Evolutionary conservation across 2,888 invertebrate species (phyloP), one percentile per base, ranked within the genome.

Genomic region (Palloptera scutellata): DNA sequence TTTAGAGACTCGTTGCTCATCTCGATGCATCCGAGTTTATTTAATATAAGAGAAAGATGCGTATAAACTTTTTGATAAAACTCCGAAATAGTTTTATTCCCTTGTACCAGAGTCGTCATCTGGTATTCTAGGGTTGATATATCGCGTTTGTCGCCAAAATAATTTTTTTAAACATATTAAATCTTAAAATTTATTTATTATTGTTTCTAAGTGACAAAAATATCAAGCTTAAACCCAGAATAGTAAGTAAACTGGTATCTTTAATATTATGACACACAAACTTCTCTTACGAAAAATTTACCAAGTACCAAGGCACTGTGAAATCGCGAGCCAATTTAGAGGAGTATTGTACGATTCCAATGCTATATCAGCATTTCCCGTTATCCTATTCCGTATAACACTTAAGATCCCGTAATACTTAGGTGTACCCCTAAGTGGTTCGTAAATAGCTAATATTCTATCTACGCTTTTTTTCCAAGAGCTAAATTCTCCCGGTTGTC

Each of bases 341-440:
- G 68, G 67, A 10, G 65, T 61, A 15, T 57, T 68, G n/a, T 61
- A 64, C 1, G 68, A 68, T 17, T 68, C 68, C 41, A 68, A 41
- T 3, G 65, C 68, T 2, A 54, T 42, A 42, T 65, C 68, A 9
- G 65, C 65, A 12, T 65, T 58, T 1, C 68, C 68, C 0, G 30
- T 55, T 40, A 69, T 66, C 19, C 61, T 66, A 45, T 62, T 62
- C 45, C 69, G 42, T 15, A 59, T 15, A n/a, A 9, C 51, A 12
- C 40, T 58, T 6, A 63, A 30, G 17, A 63, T 67, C 8, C 58
- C 59, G 30, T 30, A 63, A 57, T 68, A 64, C 12, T 64, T 57
- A 3, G 41, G 64, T 13, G 41, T 20, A 12, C 41, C 64, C 17
- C 58, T 64, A 12, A 55, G 30, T 55, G 30, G 40, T 30, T 55